Evolutionary conservation across 2,888 invertebrate species (phyloP), one percentile per base, ranked within the genome.

Genomic region (Drosophila nigritarsus): DNA sequence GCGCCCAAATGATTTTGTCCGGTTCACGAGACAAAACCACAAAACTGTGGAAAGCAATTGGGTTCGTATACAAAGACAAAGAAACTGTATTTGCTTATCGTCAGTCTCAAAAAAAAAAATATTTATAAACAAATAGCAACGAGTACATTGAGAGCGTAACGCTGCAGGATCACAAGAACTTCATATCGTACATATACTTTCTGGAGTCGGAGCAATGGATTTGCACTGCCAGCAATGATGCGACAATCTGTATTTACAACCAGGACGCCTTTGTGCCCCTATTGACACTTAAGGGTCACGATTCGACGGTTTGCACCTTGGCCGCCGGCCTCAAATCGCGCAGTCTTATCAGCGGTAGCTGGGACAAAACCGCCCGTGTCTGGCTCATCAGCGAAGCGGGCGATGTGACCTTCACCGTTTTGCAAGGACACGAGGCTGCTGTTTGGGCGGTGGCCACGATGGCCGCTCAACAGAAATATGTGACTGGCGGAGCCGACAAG

Each of bases 401-500:
- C 9, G 93, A 95, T 2, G 93, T 94, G 34, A 93, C 94, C 59
- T 91, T 94, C 32, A 91, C 95, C 49, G 95, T 95, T 0, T 94
- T 97, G 11, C 93, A 94, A 71, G 97, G 96, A 0, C 97, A 97
- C 87, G 94, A 95, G 76, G 96, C 97, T 18, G 97, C 99, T 0
- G 97, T 99, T 8, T 99, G 99, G 99, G 95, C 95, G 94, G 70
- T 96, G 95, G 91, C 93, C 95, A 74, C 93, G 63, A 73, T 94
- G 29, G 94, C 94, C 73, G 20, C 58, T 1, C 82, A 83, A 29
- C 73, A 79, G 11, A 90, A 91, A 61, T 92, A 91, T 66, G 94
- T 97, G 1, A 98, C 99, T 18, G 99, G 97, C 0, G 97, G 98
- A 0, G 99, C 99, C 20, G 99, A 99, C 93, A 98, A 97, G 93